These are phyloP conservation scores for Hydrolagus colliei DNA, from an alignment of 2,797 vertebrate species.

Conservation along the genomic window DNA sequence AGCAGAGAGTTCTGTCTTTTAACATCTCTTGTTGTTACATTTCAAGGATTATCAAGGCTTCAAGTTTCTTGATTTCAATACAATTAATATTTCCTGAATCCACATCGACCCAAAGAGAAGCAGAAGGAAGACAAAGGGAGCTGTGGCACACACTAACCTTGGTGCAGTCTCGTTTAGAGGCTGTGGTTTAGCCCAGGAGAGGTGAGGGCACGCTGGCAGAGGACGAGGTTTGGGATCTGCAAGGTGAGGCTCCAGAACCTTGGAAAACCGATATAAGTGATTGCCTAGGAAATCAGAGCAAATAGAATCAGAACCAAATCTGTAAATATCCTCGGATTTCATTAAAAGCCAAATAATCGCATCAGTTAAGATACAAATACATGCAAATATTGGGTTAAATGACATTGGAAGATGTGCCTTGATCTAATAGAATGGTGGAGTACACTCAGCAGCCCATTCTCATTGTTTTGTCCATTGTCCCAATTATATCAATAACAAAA, in stretches of 20 bases:
- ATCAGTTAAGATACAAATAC: background rate
- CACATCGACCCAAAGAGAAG: no score
- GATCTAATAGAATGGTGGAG: no score
- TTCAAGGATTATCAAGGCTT: no score
- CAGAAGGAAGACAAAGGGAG: no score
- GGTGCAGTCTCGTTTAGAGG: slow-evolving; percentile 93
- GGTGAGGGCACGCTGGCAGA: slow-evolving; percentile 88
- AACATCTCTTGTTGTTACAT: background rate
- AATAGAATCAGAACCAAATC: slow-evolving; percentile 6
- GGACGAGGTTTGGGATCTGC: slow-evolving; percentile 88
- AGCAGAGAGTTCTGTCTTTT: background rate
- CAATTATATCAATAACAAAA: no score
- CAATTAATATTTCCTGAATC: no score
- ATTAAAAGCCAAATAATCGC: background rate
- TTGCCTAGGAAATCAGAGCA: slow-evolving; percentile 63
- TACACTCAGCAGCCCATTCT: no score
- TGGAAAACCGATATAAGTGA: slow-evolving; percentile 94
- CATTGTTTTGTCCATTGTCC: no score
- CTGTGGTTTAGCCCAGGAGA: slow-evolving; percentile 96
- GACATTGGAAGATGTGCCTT: no score
- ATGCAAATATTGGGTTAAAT: background rate
- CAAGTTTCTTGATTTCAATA: no score
- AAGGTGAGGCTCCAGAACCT: slow-evolving; percentile 86
- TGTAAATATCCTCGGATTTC: background rate
- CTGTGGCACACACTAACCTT: slow-evolving; percentile 59